Conservation (phyloP, 2,888 invertebrate species). For the Saturnia japonica region DNA sequence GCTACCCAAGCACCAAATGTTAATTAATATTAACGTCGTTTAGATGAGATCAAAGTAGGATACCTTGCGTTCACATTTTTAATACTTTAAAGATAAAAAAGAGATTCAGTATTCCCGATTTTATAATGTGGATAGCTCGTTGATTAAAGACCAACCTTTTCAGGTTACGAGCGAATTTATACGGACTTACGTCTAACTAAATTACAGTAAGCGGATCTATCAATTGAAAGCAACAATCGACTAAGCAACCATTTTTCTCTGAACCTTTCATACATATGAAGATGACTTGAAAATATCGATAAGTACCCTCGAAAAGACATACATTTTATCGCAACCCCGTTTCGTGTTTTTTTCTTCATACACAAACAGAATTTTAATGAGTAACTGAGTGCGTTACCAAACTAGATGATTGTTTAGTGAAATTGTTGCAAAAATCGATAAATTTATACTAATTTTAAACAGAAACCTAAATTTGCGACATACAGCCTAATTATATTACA, state of each 20-base stretch:
- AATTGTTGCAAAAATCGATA: conserved; percentile 21
- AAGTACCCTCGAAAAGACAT: not conserved
- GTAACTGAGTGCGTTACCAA: not conserved
- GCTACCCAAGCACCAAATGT: conserved; percentile 65
- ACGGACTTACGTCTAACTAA: not conserved
- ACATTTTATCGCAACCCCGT: not conserved
- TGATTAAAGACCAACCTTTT: not conserved
- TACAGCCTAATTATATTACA: conserved; percentile 48
- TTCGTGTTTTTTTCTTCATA: too few species aligned
- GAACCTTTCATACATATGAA: not conserved
- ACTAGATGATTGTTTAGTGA: not conserved
- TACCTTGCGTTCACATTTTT: conserved; percentile 40
- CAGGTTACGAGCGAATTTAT: not conserved
- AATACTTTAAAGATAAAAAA: conserved; percentile 21
- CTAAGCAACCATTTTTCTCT: not conserved
- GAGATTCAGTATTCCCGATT: conserved; percentile 37
- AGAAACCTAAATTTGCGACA: conserved; percentile 52
- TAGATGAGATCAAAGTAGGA: conserved; percentile 67
- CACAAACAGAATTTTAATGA: not conserved
- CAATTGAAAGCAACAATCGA: not conserved
- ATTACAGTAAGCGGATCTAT: not conserved
- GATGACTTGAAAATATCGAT: not conserved
- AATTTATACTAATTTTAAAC: conserved; percentile 22
- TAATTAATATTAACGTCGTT: conserved; percentile 35
- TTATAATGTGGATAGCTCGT: not conserved